Base-by-base conservation (phyloP, 2,797 vertebrate genomes). In the Trichosurus vulpecula region DNA sequence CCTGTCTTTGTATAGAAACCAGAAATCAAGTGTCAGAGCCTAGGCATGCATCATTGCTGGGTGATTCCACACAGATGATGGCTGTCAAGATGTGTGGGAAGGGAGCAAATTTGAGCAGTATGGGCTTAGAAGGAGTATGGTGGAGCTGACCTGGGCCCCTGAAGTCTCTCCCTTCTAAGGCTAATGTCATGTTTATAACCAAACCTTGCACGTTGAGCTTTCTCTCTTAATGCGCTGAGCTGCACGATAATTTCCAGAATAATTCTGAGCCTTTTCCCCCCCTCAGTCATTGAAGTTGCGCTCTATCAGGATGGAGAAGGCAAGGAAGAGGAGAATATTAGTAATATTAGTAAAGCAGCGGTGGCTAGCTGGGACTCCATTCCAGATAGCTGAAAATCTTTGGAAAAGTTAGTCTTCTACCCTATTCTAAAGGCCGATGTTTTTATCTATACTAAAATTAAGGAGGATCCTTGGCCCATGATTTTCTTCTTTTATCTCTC, bases 101-200 rank as follows among this genome's bases (percentile, higher is more conserved):
- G 95, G 97, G 96, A 89, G 8, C n/a, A 93, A 25, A 30, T 93
- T 66, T 93, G 90, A 97, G 90, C 47, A 91, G 31, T 52, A 92
- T 57, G 96, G 96, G 96, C 96, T 96, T 98, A 94, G 95, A 97
- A 94, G 61, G 47, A 96, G 95, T 90, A 97, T 96, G 97, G 96
- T 0, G 0, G 97, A 98, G 97, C 98, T 98, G 98, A 99, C 98
- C 99, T 99, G 98, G 98, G 98, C 98, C 98, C 98, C 98, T 98
- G 61, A 98, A 97, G 98, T 98, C 97, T 98, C 98, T 98, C 98
- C 98, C 98, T 98, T 98, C 97, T 98, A 97, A 98, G 98, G 98
- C 98, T 98, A 98, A 98, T n/a, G 97, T 98, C 98, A 97, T 97
- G 92, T 98, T 96, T 98, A 98, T 98, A 98, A 99, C 98, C 98